Percentiles rank a stretch among this genome's conserved stretches.
Conservation (phyloP, 2,113 vertebrate genomes). For the Orthonyx spaldingii region DNA sequence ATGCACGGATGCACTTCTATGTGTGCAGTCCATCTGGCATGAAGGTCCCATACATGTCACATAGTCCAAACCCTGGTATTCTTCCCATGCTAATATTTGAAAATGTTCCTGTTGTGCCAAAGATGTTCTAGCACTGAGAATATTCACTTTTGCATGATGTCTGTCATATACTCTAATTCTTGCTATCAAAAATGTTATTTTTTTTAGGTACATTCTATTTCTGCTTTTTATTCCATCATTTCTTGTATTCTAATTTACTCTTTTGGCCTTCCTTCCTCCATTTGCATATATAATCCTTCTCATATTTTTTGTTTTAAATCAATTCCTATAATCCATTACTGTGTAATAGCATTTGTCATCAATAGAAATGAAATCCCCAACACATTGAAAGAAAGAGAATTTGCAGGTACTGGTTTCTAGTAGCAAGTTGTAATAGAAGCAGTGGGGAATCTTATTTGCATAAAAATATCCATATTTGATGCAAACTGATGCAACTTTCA, state of each 20-base stretch:
- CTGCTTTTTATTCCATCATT: neutral
- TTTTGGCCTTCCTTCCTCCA: neutral
- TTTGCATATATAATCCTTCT: slow-evolving; percentile 48
- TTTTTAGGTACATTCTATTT: neutral
- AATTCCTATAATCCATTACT: slow-evolving; percentile 42
- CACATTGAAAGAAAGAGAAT: slow-evolving; percentile 13
- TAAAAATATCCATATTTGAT: slow-evolving; percentile 35
- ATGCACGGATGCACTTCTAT: too few relatives aligned
- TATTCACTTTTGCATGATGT: neutral
- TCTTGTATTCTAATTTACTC: neutral
- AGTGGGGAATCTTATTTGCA: slow-evolving; percentile 41
- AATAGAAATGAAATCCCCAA: slow-evolving; percentile 44
- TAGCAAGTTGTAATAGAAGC: slow-evolving; percentile 44
- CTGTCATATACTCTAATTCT: neutral
- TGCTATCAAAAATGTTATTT: neutral
- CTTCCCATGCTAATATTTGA: neutral
- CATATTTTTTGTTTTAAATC: slow-evolving; percentile 25
- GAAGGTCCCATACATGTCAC: neutral
- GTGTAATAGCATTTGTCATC: slow-evolving; percentile 49
- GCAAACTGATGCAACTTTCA: slow-evolving; percentile 2
- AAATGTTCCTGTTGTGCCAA: neutral
- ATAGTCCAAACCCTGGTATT: neutral
- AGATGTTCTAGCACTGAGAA: neutral
- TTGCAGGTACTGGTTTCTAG: slow-evolving; percentile 23
- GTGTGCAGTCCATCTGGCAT: neutral